Percentiles rank a stretch among this genome's conserved stretches.
Evolutionary conservation across 2,113 vertebrate genomes (phyloP).

Genomic region (Poecile atricapillus): DNA sequence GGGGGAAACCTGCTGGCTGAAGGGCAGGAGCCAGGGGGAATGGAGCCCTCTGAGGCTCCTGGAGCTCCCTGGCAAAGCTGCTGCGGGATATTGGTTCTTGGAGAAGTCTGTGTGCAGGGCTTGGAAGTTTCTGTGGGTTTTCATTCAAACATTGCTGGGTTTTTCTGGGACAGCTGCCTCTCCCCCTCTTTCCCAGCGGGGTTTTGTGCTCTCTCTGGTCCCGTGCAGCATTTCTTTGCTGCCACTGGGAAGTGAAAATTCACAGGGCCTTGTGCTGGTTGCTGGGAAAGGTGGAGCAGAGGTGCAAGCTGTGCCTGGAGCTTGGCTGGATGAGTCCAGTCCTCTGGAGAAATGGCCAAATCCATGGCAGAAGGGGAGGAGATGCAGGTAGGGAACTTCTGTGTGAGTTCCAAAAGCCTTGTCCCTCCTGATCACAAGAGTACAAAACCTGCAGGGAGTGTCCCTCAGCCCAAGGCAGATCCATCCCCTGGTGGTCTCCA

Average conservation of each 20-base stretch:
- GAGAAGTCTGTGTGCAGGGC: neutral
- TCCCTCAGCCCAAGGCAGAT: neutral
- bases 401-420: neutral
- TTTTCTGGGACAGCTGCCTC: neutral
- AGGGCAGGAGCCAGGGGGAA: neutral
- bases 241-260: neutral
- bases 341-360: neutral
- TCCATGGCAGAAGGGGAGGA: fast-evolving
- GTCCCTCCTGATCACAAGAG: neutral
- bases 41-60: neutral
- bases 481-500: neutral
- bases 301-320: fast-evolving
- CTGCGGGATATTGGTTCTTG: neutral
- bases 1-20: neutral
- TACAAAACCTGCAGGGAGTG: neutral
- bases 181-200: neutral
- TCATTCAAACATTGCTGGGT: neutral
- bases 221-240: neutral
- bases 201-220: fast-evolving
- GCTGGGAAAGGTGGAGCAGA: neutral
- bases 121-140: neutral
- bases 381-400: neutral
- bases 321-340: neutral
- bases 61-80: neutral
- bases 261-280: neutral